A percentile compares a stretch with the other conserved stretches of the same genome.
phyloP scores from a whole-genome alignment of 23 tunicate genomes.

The Ciona savignyi region DNA sequence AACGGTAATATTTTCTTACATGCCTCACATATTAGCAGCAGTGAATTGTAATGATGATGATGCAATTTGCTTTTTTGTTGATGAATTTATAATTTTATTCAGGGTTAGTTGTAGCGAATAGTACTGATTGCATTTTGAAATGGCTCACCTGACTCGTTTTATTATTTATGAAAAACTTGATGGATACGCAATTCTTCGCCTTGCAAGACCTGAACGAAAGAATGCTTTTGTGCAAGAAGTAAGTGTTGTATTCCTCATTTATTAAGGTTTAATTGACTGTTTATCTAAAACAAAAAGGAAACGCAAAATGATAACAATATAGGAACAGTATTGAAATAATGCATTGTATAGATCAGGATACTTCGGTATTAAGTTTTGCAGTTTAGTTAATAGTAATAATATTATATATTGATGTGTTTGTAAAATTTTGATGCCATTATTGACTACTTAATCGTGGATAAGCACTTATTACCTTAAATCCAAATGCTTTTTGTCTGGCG shows the following conservation, averaged over 20 bases:
- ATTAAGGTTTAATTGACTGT: not conserved
- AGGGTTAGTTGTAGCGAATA: not conserved
- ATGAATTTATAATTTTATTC: not conserved
- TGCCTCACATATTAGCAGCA: not conserved
- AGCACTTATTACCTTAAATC: too few relatives aligned
- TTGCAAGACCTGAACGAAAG: slow-evolving; percentile 36
- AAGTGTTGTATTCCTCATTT: not conserved
- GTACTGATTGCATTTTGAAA: not conserved
- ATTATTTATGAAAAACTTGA: slow-evolving; percentile 27
- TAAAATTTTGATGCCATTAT: too few relatives aligned
- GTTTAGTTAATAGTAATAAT: too few relatives aligned
- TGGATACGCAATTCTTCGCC: slow-evolving; percentile 39
- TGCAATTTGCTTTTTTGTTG: not conserved
- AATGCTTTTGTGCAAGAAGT: slow-evolving; percentile 32
- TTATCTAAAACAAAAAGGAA: not conserved
- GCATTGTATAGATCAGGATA: not conserved
- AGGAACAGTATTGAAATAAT: not conserved
- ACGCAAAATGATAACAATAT: too few relatives aligned
- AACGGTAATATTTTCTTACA: not conserved
- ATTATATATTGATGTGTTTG: too few relatives aligned
- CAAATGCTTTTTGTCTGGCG: too few relatives aligned
- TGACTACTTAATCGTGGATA: too few relatives aligned
- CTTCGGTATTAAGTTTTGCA: too few relatives aligned
- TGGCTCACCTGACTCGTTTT: not conserved
- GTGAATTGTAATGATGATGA: not conserved